Base-by-base conservation (phyloP, 2,888 invertebrate genomes). In the Theodoxus fluviatilis region DNA sequence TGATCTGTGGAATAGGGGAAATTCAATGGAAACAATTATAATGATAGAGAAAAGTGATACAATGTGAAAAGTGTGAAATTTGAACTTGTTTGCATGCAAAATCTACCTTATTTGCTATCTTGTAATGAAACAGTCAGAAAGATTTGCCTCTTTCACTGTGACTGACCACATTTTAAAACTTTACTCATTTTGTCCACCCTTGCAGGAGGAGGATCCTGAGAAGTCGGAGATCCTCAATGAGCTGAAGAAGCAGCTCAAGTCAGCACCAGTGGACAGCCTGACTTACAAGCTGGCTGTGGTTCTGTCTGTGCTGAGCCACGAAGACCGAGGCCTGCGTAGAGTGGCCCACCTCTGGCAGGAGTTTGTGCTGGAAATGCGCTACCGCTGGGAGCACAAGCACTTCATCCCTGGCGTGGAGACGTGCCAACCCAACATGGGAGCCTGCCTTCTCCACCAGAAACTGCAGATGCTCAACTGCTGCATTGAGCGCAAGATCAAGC, bases 331-430 rank as follows among this genome's bases (percentile, higher is more conserved):
- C 4, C 74, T 88, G 28, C 76, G 83, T 25, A 89, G 92, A 0
- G 90, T 96, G 69, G 94, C 94, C 0, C 95, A 97, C 83, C 86
- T 98, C 18, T 98, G 98, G 98, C 93, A 94, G 81, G 96, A 96
- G 85, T 94, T 98, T 83, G 91, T 93, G 0, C 92, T 95, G 79
- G 95, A 96, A 86, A 90, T 98, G 85, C 91, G 96, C 74, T 93
- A 93, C 82, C 90, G 96, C 37, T 96, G 96, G 94, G 96, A 98
- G 81, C 84, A 85, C 74, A 83, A 79, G 75, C 79, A 78, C 72
- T 70, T 75, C 47, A 77, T 86, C 55, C 77, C 83, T 33, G 83
- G 83, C 22, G 69, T 96, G 72, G 90, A 92, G n/a, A 88, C 90
- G 63, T 95, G 94, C n/a, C 90, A 91, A 78, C 97, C 97, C 0